Base-by-base conservation (phyloP, 2,888 invertebrate genomes). In the Philhelius pedissequus region DNA sequence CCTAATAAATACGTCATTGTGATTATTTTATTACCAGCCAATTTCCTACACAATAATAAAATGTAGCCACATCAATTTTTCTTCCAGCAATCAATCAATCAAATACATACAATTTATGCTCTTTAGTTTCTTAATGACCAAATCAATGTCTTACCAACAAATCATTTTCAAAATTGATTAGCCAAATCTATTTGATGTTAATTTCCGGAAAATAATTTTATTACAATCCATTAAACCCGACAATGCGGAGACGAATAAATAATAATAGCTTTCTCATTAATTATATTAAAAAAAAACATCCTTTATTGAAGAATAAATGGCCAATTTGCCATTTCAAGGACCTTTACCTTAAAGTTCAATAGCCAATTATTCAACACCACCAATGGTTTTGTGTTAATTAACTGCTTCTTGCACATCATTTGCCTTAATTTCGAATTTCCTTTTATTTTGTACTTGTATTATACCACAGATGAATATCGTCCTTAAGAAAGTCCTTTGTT, bases 311-410 rank as follows among this genome's bases (percentile, higher is more conserved):
- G 9, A 40, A 40, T 60, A 40, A 60, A 60, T 60, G 30, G 30
- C 43, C 43, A 30, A 62, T 62, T 62, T 45, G 18, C 45, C 60
- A 15, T 4, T 8, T 13, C 25, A 27, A 27, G 13, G 18, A 6
- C 7, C 13, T 27, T 22, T 7, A 27, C 43, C 11, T n/a, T 11
- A 20, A 30, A 43, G 22, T 54, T 62, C 62, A 27, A 62, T 62
- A 43, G 30, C 62, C 43, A 43, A 62, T 43, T 62, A 62, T 32
- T 48, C 48, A 64, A 64, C 48, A 64, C 27, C n/a, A 64, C 27
- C n/a, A 64, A 64, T 64, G 64, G 64, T 62, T 43, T 38, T 48
- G 20, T 64, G 20, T 64, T 48, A 64, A 64, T 64, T 48, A 64
- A 48, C 40, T 60, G 3, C 52, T 48, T 11, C 20, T 45, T 27